Evolutionary conservation across 2,888 invertebrate genomes (phyloP).

Genomic region (Meloe dianella): DNA sequence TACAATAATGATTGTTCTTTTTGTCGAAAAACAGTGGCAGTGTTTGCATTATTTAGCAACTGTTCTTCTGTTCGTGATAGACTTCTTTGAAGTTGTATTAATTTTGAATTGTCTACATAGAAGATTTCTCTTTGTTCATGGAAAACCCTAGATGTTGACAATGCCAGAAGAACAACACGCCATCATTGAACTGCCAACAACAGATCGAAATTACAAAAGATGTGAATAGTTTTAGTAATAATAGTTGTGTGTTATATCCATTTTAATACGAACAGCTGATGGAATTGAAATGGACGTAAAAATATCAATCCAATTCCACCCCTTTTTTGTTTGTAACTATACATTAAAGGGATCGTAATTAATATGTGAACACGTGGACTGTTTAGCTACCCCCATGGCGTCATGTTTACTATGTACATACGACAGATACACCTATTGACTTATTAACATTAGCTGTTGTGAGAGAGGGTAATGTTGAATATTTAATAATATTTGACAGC

Average conservation of each 20-base stretch:
- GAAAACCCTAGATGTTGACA: background rate
- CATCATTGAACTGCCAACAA: background rate
- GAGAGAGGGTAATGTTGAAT: background rate
- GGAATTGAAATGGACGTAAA: constrained; percentile 3
- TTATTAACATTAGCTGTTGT: background rate
- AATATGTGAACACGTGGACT: constrained; percentile 14
- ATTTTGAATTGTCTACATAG: constrained; percentile 1
- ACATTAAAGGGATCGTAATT: constrained; percentile 11
- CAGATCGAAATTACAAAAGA: background rate
- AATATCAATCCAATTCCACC: background rate
- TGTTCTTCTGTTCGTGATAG: background rate
- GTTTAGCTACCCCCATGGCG: background rate
- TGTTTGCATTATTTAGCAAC: constrained; percentile 7
- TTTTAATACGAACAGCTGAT: constrained; percentile 14
- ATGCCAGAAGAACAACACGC: background rate
- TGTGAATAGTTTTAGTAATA: background rate
- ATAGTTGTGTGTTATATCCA: background rate
- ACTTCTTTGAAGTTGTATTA: background rate
- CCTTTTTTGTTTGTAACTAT: background rate
- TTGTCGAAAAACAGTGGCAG: background rate
- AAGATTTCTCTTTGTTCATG: background rate
- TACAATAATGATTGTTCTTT: too few species aligned
- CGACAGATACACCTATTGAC: background rate
- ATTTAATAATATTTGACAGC: constrained; percentile 27
- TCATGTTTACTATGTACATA: background rate